These are phyloP conservation scores for Equus przewalskii DNA, from an alignment of 2,113 vertebrate species.

Conservation along the genomic window DNA sequence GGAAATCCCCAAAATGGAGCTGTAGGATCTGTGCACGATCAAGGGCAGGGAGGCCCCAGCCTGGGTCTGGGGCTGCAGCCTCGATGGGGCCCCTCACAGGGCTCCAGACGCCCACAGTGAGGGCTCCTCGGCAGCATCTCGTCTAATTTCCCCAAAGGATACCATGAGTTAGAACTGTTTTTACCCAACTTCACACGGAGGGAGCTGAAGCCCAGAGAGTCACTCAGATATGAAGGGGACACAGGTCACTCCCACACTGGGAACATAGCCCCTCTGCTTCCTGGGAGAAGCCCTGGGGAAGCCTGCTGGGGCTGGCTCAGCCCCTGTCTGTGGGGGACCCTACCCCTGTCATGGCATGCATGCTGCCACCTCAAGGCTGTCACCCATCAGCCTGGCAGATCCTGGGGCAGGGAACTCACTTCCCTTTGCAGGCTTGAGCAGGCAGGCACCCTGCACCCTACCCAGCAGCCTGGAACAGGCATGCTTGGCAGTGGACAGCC, in stretches of 20 bases:
- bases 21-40: background rate
- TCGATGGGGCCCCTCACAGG: too few species aligned
- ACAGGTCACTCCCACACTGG: accelerated
- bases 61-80: accelerated
- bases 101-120: accelerated
- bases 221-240: background rate
- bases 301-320: background rate
- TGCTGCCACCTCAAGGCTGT: too few species aligned
- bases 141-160: background rate
- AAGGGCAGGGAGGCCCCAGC: too few species aligned
- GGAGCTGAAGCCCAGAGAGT: background rate
- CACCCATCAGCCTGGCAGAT: background rate
- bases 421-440: background rate
- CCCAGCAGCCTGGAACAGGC: background rate
- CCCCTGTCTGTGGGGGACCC: accelerated
- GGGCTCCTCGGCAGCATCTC: background rate
- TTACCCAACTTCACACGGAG: background rate
- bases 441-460: background rate
- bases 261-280: accelerated
- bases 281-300: background rate
- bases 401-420: background rate
- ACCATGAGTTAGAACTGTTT: background rate
- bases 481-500: background rate
- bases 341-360: background rate
- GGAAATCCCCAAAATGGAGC: background rate